phyloP scores from a whole-genome alignment of 23 tunicate species.

The Botrylloides violaceus region DNA sequence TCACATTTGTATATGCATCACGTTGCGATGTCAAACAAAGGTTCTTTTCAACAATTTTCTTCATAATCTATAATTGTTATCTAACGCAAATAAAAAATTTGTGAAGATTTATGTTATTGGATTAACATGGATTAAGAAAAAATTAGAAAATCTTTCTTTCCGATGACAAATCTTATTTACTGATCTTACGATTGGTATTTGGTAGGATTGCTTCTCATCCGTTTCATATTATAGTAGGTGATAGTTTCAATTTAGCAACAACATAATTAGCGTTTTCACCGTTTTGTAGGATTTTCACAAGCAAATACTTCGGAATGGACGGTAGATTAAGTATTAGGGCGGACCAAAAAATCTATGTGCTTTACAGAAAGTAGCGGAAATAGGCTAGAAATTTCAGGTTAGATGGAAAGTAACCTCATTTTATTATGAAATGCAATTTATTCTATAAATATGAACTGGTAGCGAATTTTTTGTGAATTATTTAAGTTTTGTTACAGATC shows the following conservation, averaged over 20 bases:
- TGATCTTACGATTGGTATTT: not conserved
- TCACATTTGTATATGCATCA: not conserved
- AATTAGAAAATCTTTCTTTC: not conserved
- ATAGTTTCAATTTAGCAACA: not conserved
- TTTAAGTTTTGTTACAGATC: not conserved
- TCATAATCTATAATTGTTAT: too few relatives aligned
- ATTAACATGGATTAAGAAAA: constrained; percentile 1
- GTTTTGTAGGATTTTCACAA: too few relatives aligned
- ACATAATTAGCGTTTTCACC: constrained; percentile 8
- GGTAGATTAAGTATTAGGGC: too few relatives aligned
- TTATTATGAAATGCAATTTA: too few relatives aligned
- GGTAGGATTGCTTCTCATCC: constrained; percentile 3
- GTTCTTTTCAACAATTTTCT: not conserved
- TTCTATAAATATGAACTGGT: too few relatives aligned
- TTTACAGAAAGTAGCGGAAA: too few relatives aligned
- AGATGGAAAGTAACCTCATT: too few relatives aligned
- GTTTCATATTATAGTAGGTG: not conserved
- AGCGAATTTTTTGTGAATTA: too few relatives aligned
- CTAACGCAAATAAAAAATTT: not conserved
- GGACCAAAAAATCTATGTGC: too few relatives aligned
- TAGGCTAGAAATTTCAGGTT: too few relatives aligned
- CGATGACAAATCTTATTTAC: constrained; percentile 2
- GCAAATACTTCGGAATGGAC: too few relatives aligned
- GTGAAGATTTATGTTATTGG: constrained; percentile 11
- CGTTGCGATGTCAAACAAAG: not conserved